These are phyloP conservation scores for Drosophila aff. DNA, from an alignment of 1,140 invertebrate genomes.

Conservation along the genomic window DNA sequence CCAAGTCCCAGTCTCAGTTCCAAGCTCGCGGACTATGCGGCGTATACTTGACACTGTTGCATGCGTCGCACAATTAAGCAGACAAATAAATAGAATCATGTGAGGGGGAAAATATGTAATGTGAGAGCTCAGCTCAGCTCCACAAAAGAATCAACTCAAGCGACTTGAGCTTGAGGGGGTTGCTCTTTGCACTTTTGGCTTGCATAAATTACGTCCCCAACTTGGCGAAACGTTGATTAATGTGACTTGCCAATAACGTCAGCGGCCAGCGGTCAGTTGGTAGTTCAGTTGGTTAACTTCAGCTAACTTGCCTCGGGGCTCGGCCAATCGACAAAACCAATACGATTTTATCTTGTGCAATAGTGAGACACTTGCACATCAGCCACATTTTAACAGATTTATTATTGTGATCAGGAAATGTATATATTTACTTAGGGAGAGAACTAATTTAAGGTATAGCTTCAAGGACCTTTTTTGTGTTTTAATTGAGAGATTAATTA, in stretches of 20 bases:
- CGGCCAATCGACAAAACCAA: conserved; percentile 26
- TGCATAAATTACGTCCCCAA: conserved; percentile 72
- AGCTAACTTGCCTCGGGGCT: conserved; percentile 36
- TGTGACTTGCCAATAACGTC: conserved; percentile 51
- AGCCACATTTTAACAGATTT: conserved; percentile 27
- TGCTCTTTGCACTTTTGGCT: conserved; percentile 77
- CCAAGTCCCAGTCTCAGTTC: neutral
- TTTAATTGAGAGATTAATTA: too few relatives aligned
- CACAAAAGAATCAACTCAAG: conserved; percentile 48
- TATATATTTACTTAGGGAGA: neutral
- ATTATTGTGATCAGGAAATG: conserved; percentile 21
- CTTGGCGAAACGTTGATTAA: conserved; percentile 69
- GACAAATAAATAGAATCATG: conserved; percentile 48
- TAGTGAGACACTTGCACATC: conserved; percentile 59
- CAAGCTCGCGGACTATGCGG: conserved; percentile 51
- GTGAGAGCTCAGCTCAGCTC: conserved; percentile 11
- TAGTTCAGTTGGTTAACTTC: conserved; percentile 34
- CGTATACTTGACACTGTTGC: conserved; percentile 72
- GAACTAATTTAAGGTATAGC: neutral
- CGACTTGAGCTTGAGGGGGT: conserved; percentile 4
- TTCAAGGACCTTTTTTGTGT: neutral
- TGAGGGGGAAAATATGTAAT: conserved; percentile 36
- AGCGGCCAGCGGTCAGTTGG: conserved; percentile 23
- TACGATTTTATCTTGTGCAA: conserved; percentile 69
- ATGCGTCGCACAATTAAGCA: conserved; percentile 60